Conservation (phyloP, 2,113 vertebrate species). For the Tachuris rubrigastra region DNA sequence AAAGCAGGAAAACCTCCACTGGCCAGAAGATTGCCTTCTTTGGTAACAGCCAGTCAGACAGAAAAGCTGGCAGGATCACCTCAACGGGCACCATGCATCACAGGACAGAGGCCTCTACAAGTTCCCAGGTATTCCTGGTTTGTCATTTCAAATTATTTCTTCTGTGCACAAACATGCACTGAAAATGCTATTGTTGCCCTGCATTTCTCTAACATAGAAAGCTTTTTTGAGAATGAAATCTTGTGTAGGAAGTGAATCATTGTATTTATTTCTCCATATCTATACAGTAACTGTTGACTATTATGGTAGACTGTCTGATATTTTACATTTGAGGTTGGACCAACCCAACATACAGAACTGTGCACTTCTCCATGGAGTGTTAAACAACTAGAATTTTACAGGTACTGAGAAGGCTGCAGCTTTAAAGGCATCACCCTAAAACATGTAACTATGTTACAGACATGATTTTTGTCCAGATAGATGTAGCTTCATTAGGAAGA, state of each 20-base stretch:
- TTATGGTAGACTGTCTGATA: neutral
- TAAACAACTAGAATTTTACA: neutral
- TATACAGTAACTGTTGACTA: neutral
- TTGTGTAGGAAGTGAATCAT: neutral
- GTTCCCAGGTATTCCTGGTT: neutral
- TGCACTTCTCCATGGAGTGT: neutral
- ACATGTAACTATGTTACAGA: neutral
- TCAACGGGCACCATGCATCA: neutral
- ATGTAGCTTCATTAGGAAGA: neutral
- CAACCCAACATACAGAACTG: neutral
- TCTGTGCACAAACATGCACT: neutral
- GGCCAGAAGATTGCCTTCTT: neutral
- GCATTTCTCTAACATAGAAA: neutral
- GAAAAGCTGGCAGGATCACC: conserved; percentile 17
- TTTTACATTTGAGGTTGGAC: neutral
- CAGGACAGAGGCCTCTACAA: neutral
- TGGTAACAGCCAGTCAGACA: neutral
- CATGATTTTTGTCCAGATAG: neutral
- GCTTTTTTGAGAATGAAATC: neutral
- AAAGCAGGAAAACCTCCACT: neutral
- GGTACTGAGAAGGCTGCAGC: neutral
- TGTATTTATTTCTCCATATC: neutral
- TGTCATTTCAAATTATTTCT: neutral
- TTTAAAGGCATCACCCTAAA: neutral
- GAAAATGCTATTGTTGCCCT: neutral